Evolutionary conservation across 92 coral and sea anemone genomes (phyloP).

Genomic region (Phenganax marumi): DNA sequence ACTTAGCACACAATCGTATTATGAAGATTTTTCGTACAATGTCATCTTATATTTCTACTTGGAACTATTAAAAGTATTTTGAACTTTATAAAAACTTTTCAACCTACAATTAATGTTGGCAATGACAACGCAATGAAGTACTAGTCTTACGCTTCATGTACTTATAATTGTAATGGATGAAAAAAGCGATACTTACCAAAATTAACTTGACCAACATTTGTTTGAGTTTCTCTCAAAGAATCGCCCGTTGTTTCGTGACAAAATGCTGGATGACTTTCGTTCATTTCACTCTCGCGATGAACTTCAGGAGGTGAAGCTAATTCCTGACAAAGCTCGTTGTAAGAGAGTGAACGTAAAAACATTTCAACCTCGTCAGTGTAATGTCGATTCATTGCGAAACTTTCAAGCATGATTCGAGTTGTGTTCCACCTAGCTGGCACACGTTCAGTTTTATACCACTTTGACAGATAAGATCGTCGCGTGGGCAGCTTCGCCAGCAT

Average conservation of each 20-base stretch:
- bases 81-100: no score
- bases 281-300: background rate
- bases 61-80: no score
- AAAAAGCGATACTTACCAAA: background rate
- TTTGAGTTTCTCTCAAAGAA: background rate
- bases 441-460: slow-evolving; percentile 27
- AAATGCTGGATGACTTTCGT: slow-evolving; percentile 7
- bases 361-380: slow-evolving; percentile 11
- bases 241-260: background rate
- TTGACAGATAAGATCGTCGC: slow-evolving; percentile 45
- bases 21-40: no score
- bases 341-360: slow-evolving; percentile 19
- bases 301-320: slow-evolving; percentile 1
- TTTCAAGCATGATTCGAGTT: slow-evolving; percentile 22
- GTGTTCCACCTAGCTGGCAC: slow-evolving; percentile 17
- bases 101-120: no score
- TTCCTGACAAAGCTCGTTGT: slow-evolving; percentile 27
- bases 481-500: slow-evolving; percentile 28
- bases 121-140: no score
- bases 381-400: slow-evolving; percentile 31
- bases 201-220: background rate
- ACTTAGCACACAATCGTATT: no score
- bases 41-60: no score
- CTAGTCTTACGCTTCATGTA: no score
- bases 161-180: no score